Base-by-base conservation (phyloP, 2,797 vertebrate genomes). In the Lacerta bilineata region DNA sequence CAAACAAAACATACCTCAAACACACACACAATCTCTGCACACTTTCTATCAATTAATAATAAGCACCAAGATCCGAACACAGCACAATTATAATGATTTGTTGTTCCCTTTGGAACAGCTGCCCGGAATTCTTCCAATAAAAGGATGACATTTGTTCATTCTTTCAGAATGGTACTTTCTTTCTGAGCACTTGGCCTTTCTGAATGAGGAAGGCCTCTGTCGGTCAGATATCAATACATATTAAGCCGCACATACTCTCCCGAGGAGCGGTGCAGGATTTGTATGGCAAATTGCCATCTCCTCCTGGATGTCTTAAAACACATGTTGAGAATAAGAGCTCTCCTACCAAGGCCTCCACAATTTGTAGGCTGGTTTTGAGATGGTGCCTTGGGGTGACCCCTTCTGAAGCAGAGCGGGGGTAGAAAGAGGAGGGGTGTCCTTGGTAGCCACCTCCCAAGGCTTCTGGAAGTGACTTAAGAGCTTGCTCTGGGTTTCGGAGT, bases 291-390 rank as follows among this genome's bases (percentile, higher is more conserved):
- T 92, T 87, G 18, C 0, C 0, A 1, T 84, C 91, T 94, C 93
- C 94, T 95, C 94, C 82, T 83, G 87, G 55, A 64, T 3, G 43
- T 23, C 74, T 0, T 0, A 76, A 36, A 27, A 11, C 17, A 27
- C 0, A 80, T 90, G 93, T 95, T 1, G 1, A 0, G 50, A 15
- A 15, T 55, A 15, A 39, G 5, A 15, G 2, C 77, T 41, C 2
- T 93, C 88, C 96, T 97, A 98, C 98, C 98, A 97, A 76, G 97
- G 98, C 94, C 98, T 97, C 97, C 97, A 98, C 93, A 98, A 96
- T 71, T 84, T 92, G 36, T 87, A 61, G 92, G 89, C 89, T 68
- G 91, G 91, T 82, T 91, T 90, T 20, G 79, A 86, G 0, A 92
- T 66, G 0, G 87, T 87, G 1, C 96, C 95, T 88, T 98, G 97